Evolutionary conservation across 2,113 vertebrate species (phyloP).

Genomic region (Aepyceros melampus): DNA sequence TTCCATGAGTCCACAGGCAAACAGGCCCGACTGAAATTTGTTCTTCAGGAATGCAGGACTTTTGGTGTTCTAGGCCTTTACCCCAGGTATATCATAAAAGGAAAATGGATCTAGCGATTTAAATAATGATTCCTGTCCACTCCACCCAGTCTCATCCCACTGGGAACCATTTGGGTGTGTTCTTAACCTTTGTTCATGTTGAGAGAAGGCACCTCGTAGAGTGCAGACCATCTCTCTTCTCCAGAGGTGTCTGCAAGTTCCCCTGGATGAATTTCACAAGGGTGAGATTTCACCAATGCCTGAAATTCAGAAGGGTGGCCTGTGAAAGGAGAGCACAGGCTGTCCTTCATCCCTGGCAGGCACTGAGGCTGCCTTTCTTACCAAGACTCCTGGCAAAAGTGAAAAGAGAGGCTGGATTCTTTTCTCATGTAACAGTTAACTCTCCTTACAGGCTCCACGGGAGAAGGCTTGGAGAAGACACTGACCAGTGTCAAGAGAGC

Average conservation of each 20-base stretch:
- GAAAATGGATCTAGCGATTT: neutral
- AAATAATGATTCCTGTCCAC: neutral
- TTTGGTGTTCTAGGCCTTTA: neutral
- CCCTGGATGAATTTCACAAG: neutral
- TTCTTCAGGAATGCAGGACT: neutral
- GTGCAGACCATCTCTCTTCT: neutral
- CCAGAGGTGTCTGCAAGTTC: neutral
- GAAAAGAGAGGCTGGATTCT: neutral
- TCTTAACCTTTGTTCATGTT: neutral
- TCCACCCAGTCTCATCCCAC: neutral
- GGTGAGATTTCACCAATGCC: neutral
- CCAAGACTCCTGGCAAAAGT: neutral
- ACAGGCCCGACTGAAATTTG: accelerated
- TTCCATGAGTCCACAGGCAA: neutral
- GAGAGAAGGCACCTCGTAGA: neutral
- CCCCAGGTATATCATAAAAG: neutral
- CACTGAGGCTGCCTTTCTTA: accelerated
- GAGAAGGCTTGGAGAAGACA: neutral
- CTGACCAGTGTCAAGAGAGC: neutral
- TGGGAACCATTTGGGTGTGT: neutral
- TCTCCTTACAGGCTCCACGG: neutral
- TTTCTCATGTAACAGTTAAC: neutral
- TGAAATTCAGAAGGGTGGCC: neutral
- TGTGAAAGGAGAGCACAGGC: neutral
- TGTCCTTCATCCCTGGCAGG: neutral